Evolutionary conservation across 2,888 invertebrate species (phyloP), one percentile per base, ranked within the genome.

Genomic region (Leptopilina drosophilae): DNA sequence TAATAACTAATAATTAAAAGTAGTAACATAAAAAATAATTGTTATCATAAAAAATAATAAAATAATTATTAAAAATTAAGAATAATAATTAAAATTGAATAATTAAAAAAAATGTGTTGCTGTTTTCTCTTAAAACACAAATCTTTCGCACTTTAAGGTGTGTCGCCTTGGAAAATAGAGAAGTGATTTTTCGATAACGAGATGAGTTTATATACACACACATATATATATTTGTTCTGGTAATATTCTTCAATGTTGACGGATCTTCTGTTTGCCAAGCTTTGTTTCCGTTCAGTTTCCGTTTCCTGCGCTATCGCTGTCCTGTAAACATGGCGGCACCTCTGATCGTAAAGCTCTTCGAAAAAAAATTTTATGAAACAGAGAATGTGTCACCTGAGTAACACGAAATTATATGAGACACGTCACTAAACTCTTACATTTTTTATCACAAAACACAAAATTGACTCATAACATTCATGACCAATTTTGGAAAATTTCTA

Each of bases 221-320:
- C 12, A 9, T 77, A 83, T 81, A 81, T 80, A 83, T 91, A 87
- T 91, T 91, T 91, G 86, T 89, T 85, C 85, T 87, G 83, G 88
- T 87, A 88, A 89, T 88, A 87, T 89, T 89, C 87, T 84, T 86
- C 85, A 85, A 85, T 86, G 84, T 84, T 85, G 84, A 80, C 84
- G 11, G 76, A 49, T 69, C 83, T 83, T 84, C 82, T 90, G 86
- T 91, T 91, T 91, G 87, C 87, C 87, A 85, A 87, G 88, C 87
- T 90, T 91, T 90, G 90, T 91, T 91, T 91, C 90, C 90, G 90
- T 84, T 49, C 90, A 90, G 89, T 91, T 91, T 91, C 91, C 91
- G 91, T 90, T 91, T 91, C 90, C 89, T 89, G 89, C 86, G 85
- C 85, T 86, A 86, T 88, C 87, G 84, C 82, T 82, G 80, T 80